Conservation (phyloP, 1,140 invertebrate species). For the Diachasma alloeum region DNA sequence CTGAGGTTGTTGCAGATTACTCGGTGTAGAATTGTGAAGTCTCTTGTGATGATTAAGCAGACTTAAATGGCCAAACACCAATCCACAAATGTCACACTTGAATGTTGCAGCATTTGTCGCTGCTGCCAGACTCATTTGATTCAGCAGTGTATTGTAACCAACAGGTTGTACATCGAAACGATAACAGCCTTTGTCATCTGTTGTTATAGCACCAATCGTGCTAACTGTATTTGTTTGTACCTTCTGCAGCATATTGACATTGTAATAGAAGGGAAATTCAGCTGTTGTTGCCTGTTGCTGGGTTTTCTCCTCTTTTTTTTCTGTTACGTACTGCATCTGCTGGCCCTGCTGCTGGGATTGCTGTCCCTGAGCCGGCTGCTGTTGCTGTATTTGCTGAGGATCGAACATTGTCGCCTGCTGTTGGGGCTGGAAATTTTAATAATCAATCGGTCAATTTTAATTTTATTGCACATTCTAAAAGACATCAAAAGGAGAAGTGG, state of each 20-base stretch:
- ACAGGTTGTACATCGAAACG: slow-evolving; percentile 69
- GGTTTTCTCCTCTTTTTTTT: slow-evolving; percentile 61
- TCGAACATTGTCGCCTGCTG: slow-evolving; percentile 61
- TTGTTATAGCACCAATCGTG: slow-evolving; percentile 61
- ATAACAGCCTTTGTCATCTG: slow-evolving; percentile 67
- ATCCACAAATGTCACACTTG: slow-evolving; percentile 85
- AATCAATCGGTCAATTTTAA: not conserved
- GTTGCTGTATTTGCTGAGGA: slow-evolving; percentile 63
- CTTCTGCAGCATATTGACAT: slow-evolving; percentile 68
- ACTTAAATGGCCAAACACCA: slow-evolving; percentile 81
- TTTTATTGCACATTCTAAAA: no score
- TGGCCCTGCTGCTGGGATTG: slow-evolving; percentile 63
- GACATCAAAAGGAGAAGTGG: no score
- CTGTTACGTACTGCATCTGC: slow-evolving; percentile 60
- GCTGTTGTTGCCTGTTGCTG: slow-evolving; percentile 59
- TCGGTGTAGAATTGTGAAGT: slow-evolving; percentile 72
- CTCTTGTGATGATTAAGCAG: slow-evolving; percentile 83
- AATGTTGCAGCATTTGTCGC: slow-evolving; percentile 82
- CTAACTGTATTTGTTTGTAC: slow-evolving; percentile 61
- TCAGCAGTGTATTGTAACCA: slow-evolving; percentile 67
- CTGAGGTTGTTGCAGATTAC: slow-evolving; percentile 64
- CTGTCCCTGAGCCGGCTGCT: slow-evolving; percentile 58
- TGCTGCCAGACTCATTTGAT: slow-evolving; percentile 68
- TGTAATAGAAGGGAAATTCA: slow-evolving; percentile 68
- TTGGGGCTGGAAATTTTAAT: slow-evolving; percentile 32